These are phyloP conservation scores for Bovichtus diacanthus DNA, from an alignment of 2,797 vertebrate genomes.

Conservation along the genomic window DNA sequence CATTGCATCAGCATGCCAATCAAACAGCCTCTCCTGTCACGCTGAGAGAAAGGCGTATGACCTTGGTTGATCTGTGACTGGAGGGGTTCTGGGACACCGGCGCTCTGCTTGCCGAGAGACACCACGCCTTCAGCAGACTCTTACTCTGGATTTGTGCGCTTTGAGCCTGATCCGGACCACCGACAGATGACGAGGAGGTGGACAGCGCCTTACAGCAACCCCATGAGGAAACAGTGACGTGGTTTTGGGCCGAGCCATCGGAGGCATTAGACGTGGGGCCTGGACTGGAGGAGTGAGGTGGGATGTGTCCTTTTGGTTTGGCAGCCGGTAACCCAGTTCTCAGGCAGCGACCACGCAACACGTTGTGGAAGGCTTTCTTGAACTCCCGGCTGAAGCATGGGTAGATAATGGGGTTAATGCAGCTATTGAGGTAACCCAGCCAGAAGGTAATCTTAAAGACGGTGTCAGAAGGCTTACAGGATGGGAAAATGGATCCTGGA, in stretches of 20 bases:
- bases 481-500: constrained; percentile 94
- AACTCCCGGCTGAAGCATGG: constrained; percentile 97
- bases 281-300: constrained; percentile 43
- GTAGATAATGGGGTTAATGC: constrained; percentile 98
- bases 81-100: constrained; percentile 33
- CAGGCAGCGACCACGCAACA: constrained; percentile 89
- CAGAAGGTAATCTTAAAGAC: constrained; percentile 98
- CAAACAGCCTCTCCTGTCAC: constrained; percentile 88
- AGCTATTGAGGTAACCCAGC: constrained; percentile 99
- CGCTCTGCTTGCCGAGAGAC: constrained; percentile 78
- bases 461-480: constrained; percentile 92
- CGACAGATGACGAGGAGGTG: constrained; percentile 36
- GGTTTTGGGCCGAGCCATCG: constrained; percentile 45
- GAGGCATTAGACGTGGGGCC: constrained; percentile 26
- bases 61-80: constrained; percentile 75
- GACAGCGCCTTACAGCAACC: constrained; percentile 58
- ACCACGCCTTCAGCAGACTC: constrained; percentile 89
- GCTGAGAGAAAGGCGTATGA: constrained; percentile 86
- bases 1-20: constrained; percentile 24
- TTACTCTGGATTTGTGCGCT: constrained; percentile 83
- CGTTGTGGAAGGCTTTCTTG: constrained; percentile 94
- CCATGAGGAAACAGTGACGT: background rate
- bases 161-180: constrained; percentile 19
- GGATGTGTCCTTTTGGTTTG: constrained; percentile 63
- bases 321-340: constrained; percentile 67